Percentiles rank a stretch among this genome's conserved stretches.
phyloP scores from a whole-genome alignment of 2,797 vertebrate genomes.

The Acrossocheilus fasciatus region DNA sequence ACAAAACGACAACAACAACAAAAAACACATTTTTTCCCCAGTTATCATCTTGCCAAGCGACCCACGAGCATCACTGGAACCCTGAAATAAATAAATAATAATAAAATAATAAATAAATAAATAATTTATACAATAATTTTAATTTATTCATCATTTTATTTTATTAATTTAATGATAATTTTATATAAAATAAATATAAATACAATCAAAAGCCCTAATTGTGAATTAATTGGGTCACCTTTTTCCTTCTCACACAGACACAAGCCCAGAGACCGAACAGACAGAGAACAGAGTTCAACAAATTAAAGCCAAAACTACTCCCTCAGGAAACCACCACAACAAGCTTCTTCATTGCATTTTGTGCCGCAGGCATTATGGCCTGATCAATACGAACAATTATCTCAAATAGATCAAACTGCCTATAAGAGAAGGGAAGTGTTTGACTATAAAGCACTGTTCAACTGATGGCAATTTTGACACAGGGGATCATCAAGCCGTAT shows the following conservation, averaged over 20 bases:
- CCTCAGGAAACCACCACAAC: conserved; percentile 6
- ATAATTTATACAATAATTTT: no score
- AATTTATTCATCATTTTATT: no score
- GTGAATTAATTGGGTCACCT: background rate
- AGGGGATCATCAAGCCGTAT: background rate
- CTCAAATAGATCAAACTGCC: conserved; percentile 8
- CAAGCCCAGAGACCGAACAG: background rate
- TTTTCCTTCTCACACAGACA: background rate
- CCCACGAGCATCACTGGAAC: no score
- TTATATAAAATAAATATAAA: background rate
- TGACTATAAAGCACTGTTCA: background rate
- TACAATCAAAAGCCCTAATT: background rate
- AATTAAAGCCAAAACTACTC: conserved; percentile 7
- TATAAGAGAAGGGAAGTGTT: background rate
- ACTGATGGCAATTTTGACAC: background rate
- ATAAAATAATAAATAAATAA: background rate
- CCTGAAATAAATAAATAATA: no score
- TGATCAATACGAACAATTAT: conserved; percentile 38
- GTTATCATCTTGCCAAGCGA: no score
- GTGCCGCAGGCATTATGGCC: conserved; percentile 27
- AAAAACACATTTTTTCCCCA: background rate
- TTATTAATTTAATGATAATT: no score
- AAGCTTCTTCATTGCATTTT: conserved; percentile 24
- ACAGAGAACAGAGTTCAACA: background rate
- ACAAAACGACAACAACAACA: no score